These are phyloP conservation scores for Trissolcus brochymenae DNA, from an alignment of 2,888 invertebrate species.

Conservation along the genomic window DNA sequence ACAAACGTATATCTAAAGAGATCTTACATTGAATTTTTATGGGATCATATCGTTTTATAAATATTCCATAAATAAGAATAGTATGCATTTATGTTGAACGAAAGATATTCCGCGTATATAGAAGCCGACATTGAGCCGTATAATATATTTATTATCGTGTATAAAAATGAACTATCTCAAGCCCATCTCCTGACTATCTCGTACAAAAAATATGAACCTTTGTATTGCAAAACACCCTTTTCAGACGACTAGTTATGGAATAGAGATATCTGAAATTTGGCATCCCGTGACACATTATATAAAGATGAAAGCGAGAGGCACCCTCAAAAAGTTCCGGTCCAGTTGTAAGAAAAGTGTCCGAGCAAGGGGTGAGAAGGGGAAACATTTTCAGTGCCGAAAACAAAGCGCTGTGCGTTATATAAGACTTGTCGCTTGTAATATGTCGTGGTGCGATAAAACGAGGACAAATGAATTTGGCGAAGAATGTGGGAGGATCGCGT, in stretches of 20 bases:
- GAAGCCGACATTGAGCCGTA: no score
- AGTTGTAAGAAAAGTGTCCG: no score
- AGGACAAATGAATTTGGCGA: constrained; percentile 59
- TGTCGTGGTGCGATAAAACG: constrained; percentile 57
- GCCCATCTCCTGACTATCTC: no score
- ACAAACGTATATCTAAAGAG: background rate
- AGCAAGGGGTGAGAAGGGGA: constrained; percentile 25
- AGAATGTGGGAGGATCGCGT: constrained; percentile 54
- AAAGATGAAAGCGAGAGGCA: background rate
- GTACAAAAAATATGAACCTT: no score
- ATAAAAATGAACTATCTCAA: no score
- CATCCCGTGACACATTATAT: no score
- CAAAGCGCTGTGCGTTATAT: constrained; percentile 37
- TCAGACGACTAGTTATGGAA: no score
- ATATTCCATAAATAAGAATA: constrained; percentile 5
- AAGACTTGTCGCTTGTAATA: constrained; percentile 39
- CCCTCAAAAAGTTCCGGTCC: constrained; percentile 32
- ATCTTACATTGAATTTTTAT: background rate
- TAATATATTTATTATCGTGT: no score
- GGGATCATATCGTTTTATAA: background rate
- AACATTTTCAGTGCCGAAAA: constrained; percentile 29
- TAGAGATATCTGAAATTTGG: no score
- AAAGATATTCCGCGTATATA: background rate
- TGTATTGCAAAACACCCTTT: no score
- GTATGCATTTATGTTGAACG: background rate